These are phyloP conservation scores for Pipa parva DNA, from an alignment of 2,113 vertebrate species.

Conservation along the genomic window DNA sequence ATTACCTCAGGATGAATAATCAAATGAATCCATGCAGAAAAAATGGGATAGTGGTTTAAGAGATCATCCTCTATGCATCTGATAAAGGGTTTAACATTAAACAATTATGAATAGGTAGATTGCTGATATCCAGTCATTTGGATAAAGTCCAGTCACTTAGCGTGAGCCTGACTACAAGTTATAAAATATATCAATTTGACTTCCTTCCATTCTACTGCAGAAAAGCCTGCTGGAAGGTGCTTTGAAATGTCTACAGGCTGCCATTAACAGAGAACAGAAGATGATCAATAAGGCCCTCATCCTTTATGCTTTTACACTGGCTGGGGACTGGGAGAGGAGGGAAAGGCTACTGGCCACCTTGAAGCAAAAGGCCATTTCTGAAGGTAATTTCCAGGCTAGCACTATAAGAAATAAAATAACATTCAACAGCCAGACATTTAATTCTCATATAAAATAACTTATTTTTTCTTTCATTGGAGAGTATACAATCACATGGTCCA, in stretches of 20 bases:
- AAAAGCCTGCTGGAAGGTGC: neutral
- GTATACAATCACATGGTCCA: accelerated
- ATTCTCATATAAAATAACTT: accelerated
- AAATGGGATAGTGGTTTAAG: too few relatives aligned
- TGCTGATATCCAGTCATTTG: too few relatives aligned
- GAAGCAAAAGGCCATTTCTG: neutral
- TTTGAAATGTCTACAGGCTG: constrained; percentile 43
- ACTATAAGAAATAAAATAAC: too few relatives aligned
- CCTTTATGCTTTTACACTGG: constrained; percentile 41
- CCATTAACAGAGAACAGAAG: neutral
- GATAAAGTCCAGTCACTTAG: too few relatives aligned
- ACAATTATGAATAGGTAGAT: too few relatives aligned
- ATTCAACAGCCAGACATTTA: neutral
- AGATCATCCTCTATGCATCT: too few relatives aligned
- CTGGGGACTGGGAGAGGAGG: neutral
- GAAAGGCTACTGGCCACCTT: neutral
- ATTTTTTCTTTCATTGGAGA: neutral
- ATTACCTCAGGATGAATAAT: too few relatives aligned
- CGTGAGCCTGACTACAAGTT: too few relatives aligned
- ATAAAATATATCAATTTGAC: too few relatives aligned
- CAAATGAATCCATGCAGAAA: too few relatives aligned
- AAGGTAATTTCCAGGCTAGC: constrained; percentile 47
- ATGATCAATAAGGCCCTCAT: constrained; percentile 35
- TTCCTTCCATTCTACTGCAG: constrained; percentile 20
- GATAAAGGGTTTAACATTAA: too few relatives aligned